phyloP scores from a whole-genome alignment of 2,888 invertebrate genomes.

The Zygaena filipendulae region DNA sequence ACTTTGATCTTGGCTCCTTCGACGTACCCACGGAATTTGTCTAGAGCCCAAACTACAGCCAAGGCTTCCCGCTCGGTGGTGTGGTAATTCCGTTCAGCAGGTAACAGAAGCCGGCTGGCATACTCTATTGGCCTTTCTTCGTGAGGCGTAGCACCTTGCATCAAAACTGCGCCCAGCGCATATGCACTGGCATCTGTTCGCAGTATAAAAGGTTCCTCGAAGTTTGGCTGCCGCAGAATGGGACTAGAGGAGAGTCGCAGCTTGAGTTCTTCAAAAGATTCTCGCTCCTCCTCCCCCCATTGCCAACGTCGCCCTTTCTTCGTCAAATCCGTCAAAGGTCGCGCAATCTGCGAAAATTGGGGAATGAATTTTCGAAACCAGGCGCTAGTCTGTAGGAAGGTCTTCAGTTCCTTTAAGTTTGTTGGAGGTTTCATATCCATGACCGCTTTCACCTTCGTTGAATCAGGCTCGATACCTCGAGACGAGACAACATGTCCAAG shows the following conservation, averaged over 20 bases:
- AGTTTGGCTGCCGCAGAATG: slow-evolving; percentile 8
- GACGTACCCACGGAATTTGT: slow-evolving; percentile 35
- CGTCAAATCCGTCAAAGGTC: slow-evolving; percentile 13
- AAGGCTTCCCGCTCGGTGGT: slow-evolving; percentile 29
- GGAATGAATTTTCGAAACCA: slow-evolving; percentile 21
- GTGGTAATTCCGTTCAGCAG: slow-evolving; percentile 26
- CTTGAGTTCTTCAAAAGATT: slow-evolving; percentile 10
- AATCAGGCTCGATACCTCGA: slow-evolving; percentile 14
- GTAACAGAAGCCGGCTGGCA: slow-evolving; percentile 10
- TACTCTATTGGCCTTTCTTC: slow-evolving; percentile 20
- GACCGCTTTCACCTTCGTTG: slow-evolving; percentile 16
- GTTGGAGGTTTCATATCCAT: slow-evolving; percentile 6
- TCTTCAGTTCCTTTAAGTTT: slow-evolving; percentile 9
- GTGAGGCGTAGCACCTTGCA: slow-evolving; percentile 1
- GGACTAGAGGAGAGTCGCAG: slow-evolving; percentile 15
- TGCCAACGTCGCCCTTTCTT: slow-evolving; percentile 8
- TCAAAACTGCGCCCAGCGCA: slow-evolving; percentile 13
- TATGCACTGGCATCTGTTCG: slow-evolving; percentile 20
- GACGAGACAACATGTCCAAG: slow-evolving; percentile 18
- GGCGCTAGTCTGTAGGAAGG: slow-evolving; percentile 15
- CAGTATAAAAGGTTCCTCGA: slow-evolving; percentile 17
- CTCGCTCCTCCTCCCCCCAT: slow-evolving; percentile 10
- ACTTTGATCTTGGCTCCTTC: slow-evolving; percentile 27
- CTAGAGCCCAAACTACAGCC: slow-evolving; percentile 28
- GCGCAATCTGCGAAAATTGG: slow-evolving; percentile 13